phyloP scores from a whole-genome alignment of 2,888 invertebrate species.

The Chloromyia formosa region DNA sequence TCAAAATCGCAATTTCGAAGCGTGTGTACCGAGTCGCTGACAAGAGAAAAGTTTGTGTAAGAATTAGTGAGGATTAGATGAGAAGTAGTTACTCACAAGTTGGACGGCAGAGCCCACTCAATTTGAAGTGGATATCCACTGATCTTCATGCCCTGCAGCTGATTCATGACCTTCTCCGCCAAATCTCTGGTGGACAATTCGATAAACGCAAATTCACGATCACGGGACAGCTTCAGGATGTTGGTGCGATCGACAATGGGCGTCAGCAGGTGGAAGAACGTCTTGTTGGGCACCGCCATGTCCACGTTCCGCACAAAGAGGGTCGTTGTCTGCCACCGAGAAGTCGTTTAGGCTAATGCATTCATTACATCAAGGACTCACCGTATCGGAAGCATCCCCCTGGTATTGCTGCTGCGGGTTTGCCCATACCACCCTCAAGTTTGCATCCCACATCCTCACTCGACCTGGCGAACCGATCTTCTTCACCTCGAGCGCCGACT shows the following conservation, averaged over 20 bases:
- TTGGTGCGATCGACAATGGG: slow-evolving; percentile 53
- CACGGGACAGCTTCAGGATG: slow-evolving; percentile 55
- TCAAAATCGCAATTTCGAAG: slow-evolving; percentile 56
- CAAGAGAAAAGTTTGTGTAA: slow-evolving; percentile 34
- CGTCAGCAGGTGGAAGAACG: slow-evolving; percentile 53
- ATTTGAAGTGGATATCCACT: slow-evolving; percentile 53
- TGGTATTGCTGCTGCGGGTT: slow-evolving; percentile 53
- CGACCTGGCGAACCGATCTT: slow-evolving; percentile 55
- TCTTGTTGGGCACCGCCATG: slow-evolving; percentile 54
- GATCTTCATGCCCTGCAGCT: slow-evolving; percentile 52
- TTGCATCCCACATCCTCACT: slow-evolving; percentile 55
- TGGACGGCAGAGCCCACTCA: slow-evolving; percentile 57
- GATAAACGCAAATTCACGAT: slow-evolving; percentile 56
- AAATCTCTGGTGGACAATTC: slow-evolving; percentile 55
- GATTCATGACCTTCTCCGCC: slow-evolving; percentile 54
- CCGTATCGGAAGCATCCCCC: slow-evolving; percentile 34
- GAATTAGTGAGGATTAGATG: neutral
- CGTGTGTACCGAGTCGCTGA: slow-evolving; percentile 55
- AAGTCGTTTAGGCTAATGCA: no score
- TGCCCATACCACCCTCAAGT: slow-evolving; percentile 58
- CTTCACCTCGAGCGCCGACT: slow-evolving; percentile 56
- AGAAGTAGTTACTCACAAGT: slow-evolving; percentile 52
- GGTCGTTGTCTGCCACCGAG: slow-evolving; percentile 54
- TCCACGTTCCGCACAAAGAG: slow-evolving; percentile 57
- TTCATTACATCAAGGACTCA: slow-evolving; percentile 16